These are phyloP conservation scores for Drosophila formosana DNA, from an alignment of 2,888 invertebrate genomes.

Conservation along the genomic window DNA sequence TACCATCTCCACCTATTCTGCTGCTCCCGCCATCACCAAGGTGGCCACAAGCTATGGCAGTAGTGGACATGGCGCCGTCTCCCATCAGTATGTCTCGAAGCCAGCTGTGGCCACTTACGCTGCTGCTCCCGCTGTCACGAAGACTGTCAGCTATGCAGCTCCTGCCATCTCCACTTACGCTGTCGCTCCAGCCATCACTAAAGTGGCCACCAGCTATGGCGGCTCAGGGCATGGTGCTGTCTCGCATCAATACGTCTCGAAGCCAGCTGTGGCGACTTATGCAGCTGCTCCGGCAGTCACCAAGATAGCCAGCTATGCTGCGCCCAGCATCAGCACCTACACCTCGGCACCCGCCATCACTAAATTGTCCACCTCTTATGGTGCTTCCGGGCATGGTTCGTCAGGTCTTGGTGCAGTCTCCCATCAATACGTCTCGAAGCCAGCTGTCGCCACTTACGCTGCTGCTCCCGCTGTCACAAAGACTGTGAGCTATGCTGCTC, in stretches of 20 bases:
- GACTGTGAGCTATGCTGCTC: conserved; percentile 51
- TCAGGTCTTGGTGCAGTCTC: conserved; percentile 57
- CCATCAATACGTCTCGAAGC: conserved; percentile 69
- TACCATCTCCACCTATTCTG: conserved; percentile 48
- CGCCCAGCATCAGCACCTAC: conserved; percentile 43
- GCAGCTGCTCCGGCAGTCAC: conserved; percentile 42
- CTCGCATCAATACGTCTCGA: conserved; percentile 36
- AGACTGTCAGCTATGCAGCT: conserved; percentile 29
- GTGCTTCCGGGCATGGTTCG: conserved; percentile 14
- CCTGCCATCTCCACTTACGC: no score
- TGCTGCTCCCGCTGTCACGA: conserved; percentile 51
- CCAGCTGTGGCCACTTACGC: conserved; percentile 10
- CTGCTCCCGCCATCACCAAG: neutral
- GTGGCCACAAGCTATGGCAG: neutral
- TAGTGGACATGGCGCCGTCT: neutral
- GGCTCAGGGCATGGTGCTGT: conserved; percentile 19
- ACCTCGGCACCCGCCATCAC: conserved; percentile 49
- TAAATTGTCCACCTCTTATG: conserved; percentile 61
- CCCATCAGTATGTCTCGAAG: conserved; percentile 6
- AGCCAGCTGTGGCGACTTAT: conserved; percentile 49
- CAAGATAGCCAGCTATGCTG: conserved; percentile 29
- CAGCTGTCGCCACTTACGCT: conserved; percentile 56
- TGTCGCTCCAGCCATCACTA: no score
- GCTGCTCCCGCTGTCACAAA: conserved; percentile 60
- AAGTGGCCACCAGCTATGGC: no score